Evolutionary conservation across 2,113 vertebrate genomes (phyloP).

Genomic region (Megaceryle torquata): DNA sequence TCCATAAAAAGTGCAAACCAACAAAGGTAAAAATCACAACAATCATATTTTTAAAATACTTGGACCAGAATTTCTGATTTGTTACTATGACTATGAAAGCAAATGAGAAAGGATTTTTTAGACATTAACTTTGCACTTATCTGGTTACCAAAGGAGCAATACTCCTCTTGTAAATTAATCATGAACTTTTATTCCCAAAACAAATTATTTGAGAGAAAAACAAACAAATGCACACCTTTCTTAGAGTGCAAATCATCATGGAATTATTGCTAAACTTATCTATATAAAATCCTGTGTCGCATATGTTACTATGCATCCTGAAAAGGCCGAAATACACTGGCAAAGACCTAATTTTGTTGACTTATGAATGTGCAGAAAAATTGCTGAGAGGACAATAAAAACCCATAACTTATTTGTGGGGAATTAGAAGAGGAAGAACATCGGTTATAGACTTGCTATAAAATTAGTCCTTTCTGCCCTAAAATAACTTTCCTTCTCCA

Average conservation of each 20-base stretch:
- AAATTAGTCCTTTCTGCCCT: background rate
- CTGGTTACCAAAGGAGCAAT: background rate
- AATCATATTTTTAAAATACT: background rate
- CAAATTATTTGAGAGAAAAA: background rate
- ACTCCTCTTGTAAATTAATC: background rate
- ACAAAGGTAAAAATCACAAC: background rate
- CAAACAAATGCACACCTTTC: background rate
- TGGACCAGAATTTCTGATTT: background rate
- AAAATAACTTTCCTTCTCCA: background rate
- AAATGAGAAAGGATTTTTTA: background rate
- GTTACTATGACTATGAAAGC: background rate
- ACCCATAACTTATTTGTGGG: background rate
- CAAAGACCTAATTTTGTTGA: background rate
- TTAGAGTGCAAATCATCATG: background rate
- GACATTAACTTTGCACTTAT: background rate
- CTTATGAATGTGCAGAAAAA: background rate
- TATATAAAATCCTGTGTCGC: background rate
- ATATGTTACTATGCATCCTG: background rate
- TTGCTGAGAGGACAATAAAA: background rate
- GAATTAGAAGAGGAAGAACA: background rate
- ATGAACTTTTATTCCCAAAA: background rate
- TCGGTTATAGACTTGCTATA: background rate
- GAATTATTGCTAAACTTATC: background rate
- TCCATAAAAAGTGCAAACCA: background rate
- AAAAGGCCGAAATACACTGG: background rate